Conservation (phyloP, 53 echinoderm and acorn worm genomes). For the Holothuria scabra region DNA sequence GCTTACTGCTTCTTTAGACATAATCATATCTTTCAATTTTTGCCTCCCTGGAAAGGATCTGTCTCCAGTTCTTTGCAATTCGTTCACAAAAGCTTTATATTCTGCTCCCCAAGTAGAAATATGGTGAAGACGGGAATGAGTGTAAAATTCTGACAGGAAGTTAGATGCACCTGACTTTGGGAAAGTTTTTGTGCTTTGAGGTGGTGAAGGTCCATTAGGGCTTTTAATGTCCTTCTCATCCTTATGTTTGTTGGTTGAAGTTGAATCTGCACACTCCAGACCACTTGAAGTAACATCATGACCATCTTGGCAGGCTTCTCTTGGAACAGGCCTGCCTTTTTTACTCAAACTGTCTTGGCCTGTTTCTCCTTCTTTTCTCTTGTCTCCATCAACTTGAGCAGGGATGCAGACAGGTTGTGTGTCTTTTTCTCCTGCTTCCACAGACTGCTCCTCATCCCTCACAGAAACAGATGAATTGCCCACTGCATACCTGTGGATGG, state of each 20-base stretch:
- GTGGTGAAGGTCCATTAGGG: not conserved
- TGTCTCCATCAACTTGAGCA: too few relatives aligned
- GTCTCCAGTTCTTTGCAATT: constrained; percentile 77
- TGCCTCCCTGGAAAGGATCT: constrained; percentile 79
- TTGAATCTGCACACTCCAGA: not conserved
- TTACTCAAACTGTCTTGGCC: too few relatives aligned
- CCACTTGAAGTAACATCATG: not conserved
- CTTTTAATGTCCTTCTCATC: not conserved
- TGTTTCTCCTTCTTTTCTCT: too few relatives aligned
- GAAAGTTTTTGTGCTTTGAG: constrained; percentile 23
- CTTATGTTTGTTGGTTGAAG: not conserved
- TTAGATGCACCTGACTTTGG: constrained; percentile 84
- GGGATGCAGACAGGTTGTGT: not conserved
- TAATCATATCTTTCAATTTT: constrained; percentile 38
- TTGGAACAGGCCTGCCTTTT: too few relatives aligned
- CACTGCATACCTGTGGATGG: constrained; percentile 30
- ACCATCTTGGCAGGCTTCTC: too few relatives aligned
- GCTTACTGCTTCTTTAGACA: not conserved
- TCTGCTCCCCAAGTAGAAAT: constrained; percentile 98
- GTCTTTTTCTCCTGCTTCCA: not conserved
- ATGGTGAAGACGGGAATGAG: constrained; percentile 88
- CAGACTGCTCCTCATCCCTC: too few relatives aligned
- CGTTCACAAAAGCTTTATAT: constrained; percentile 89
- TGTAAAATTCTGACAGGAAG: constrained; percentile 93
- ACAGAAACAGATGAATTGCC: not conserved